These are phyloP conservation scores for Rhopalosiphum padi DNA, from an alignment of 1,140 invertebrate genomes.

Conservation along the genomic window DNA sequence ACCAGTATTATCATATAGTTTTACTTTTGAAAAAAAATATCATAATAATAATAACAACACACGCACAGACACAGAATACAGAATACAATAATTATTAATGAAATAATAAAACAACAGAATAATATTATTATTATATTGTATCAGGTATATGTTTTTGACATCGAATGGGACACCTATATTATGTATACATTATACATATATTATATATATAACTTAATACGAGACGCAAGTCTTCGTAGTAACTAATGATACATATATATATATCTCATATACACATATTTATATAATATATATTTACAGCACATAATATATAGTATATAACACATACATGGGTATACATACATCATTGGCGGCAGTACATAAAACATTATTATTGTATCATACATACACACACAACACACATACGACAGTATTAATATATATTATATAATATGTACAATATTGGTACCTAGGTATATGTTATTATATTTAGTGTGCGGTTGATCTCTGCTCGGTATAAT, in stretches of 20 bases:
- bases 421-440: slow-evolving; percentile 3
- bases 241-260: background rate
- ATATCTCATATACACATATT: background rate
- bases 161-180: background rate
- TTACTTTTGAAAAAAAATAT: background rate
- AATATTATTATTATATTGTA: slow-evolving; percentile 2
- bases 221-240: background rate
- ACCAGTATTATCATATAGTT: background rate
- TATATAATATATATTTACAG: slow-evolving; percentile 9
- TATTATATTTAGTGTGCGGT: background rate
- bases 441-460: background rate
- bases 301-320: slow-evolving; percentile 6
- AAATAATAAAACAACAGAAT: background rate
- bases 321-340: background rate
- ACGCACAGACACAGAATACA: background rate
- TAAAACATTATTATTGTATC: background rate
- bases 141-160: background rate
- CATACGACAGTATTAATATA: background rate
- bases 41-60: background rate
- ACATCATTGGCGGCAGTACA: background rate
- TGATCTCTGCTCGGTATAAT: background rate
- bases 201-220: background rate
- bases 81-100: background rate
- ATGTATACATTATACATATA: no score
- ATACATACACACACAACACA: background rate